These are phyloP conservation scores for Delphinus delphis DNA, from an alignment of 2,113 vertebrate species.

Conservation along the genomic window DNA sequence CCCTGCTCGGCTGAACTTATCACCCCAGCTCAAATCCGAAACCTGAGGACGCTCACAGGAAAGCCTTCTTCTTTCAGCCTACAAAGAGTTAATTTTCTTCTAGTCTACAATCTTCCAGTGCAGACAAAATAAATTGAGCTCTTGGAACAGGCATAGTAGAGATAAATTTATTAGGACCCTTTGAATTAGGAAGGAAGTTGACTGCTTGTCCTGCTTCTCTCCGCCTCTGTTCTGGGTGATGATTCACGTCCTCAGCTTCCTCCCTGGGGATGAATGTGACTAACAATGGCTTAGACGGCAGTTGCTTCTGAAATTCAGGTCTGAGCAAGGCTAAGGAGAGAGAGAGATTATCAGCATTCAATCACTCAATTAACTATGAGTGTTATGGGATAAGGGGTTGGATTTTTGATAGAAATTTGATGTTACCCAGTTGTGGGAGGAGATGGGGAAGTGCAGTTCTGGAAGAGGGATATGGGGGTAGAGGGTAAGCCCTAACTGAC, in stretches of 20 bases:
- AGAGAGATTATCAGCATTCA: not conserved
- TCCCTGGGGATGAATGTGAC: not conserved
- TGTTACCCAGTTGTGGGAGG: not conserved
- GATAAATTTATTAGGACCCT: slow-evolving; percentile 35
- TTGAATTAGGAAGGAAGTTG: slow-evolving; percentile 61
- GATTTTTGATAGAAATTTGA: not conserved
- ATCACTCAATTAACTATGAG: not conserved
- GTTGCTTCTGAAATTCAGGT: not conserved
- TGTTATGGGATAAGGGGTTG: not conserved
- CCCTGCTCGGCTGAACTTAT: not conserved
- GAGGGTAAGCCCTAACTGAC: not conserved
- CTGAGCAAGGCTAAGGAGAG: not conserved
- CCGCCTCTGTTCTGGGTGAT: not conserved
- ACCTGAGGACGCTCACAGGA: not conserved
- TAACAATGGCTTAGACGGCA: not conserved
- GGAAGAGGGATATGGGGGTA: not conserved
- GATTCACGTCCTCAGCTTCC: slow-evolving; percentile 4
- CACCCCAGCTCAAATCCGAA: not conserved
- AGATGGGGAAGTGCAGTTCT: not conserved
- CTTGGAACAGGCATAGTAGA: not conserved
- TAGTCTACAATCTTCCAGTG: not conserved
- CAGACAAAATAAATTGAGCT: slow-evolving; percentile 35
- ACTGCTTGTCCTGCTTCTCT: not conserved
- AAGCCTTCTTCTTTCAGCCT: not conserved
- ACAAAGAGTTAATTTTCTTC: slow-evolving; percentile 40